A percentile compares a stretch with the other conserved stretches of the same genome.
Evolutionary conservation across 2,113 vertebrate species (phyloP).

Genomic region (Daphoenositta chrysoptera): DNA sequence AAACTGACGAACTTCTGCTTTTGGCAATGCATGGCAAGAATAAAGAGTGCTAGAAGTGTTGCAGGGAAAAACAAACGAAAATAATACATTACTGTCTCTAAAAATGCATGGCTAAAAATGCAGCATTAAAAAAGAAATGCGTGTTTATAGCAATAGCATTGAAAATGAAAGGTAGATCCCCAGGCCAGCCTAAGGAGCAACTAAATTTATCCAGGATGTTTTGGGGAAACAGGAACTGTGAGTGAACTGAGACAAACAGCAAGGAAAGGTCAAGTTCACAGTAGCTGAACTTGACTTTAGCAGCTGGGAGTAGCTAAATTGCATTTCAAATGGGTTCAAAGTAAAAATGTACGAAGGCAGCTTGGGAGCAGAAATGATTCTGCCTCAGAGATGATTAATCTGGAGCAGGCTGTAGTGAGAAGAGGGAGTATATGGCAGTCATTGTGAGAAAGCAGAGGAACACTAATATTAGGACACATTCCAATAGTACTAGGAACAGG

Average conservation of each 20-base stretch:
- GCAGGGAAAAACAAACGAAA: neutral
- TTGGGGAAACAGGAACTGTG: neutral
- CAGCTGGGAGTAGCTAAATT: neutral
- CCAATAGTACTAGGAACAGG: neutral
- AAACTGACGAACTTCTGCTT: conserved; percentile 20
- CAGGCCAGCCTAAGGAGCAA: neutral
- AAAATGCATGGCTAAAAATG: neutral
- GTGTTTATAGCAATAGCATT: neutral
- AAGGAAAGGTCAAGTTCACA: neutral
- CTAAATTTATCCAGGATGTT: neutral
- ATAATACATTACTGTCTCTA: neutral
- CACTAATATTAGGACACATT: neutral
- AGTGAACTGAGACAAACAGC: neutral
- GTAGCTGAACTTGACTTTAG: neutral
- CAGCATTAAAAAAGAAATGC: neutral
- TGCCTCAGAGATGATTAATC: neutral
- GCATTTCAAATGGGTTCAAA: neutral
- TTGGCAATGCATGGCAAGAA: neutral
- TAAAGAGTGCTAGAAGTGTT: neutral
- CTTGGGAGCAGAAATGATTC: neutral
- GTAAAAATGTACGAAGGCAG: neutral
- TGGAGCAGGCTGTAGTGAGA: neutral
- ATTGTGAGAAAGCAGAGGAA: neutral
- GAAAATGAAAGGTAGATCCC: neutral
- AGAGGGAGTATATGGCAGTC: neutral